Evolutionary conservation across 2,797 vertebrate genomes (phyloP).

Genomic region (Semotilus atromaculatus): DNA sequence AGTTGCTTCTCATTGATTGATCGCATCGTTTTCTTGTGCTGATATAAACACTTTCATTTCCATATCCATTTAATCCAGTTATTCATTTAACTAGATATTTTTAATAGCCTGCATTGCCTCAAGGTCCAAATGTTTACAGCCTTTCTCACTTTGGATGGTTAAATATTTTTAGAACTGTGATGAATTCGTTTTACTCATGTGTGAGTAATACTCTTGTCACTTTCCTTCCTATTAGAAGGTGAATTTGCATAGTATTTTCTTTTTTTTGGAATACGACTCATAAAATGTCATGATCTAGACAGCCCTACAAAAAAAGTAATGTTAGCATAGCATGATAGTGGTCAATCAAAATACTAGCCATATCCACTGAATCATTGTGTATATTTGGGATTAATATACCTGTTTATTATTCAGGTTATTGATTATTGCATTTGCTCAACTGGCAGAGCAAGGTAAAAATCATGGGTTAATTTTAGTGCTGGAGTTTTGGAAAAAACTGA

Average conservation of each 20-base stretch:
- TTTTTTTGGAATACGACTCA: too few relatives aligned
- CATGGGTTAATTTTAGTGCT: neutral
- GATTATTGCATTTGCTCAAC: neutral
- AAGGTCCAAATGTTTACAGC: slow-evolving; percentile 11
- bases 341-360: neutral
- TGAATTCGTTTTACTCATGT: neutral
- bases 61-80: neutral
- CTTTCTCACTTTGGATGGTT: neutral
- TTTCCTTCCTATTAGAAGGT: neutral
- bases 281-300: neutral
- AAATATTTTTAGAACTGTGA: neutral
- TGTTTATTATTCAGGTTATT: too few relatives aligned
- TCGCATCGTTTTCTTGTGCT: neutral
- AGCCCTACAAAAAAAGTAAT: neutral
- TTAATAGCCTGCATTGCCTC: neutral
- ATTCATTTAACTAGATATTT: neutral
- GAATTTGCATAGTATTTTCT: neutral
- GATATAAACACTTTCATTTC: neutral
- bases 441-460: neutral
- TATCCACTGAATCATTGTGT: neutral
- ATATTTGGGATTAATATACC: neutral
- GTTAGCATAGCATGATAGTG: neutral
- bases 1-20: neutral
- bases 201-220: neutral
- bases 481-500: neutral